Conservation (phyloP, 2,113 vertebrate genomes). For the Bos indicus region DNA sequence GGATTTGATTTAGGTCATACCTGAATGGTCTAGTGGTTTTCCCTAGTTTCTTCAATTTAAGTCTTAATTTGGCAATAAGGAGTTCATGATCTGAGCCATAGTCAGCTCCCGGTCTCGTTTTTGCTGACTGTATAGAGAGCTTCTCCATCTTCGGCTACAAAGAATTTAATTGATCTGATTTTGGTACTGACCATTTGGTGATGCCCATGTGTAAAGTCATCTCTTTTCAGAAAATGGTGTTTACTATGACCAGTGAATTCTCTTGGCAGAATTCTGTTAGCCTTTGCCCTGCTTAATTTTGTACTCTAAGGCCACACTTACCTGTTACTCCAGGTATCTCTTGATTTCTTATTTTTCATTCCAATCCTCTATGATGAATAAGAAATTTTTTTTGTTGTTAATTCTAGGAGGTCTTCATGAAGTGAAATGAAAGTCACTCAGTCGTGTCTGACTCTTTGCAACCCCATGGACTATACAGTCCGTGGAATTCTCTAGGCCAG, state of each 20-base stretch:
- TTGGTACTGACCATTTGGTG: neutral
- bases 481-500: neutral
- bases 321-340: neutral
- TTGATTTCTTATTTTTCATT: neutral
- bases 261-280: neutral
- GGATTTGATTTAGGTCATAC: neutral
- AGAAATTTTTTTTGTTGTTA: neutral
- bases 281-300: neutral
- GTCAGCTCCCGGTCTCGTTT: neutral
- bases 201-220: neutral
- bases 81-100: neutral
- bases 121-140: neutral
- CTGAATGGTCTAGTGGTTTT: neutral
- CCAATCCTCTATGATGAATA: neutral
- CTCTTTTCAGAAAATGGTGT: neutral
- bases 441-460: neutral
- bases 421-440: neutral
- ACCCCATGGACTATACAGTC: neutral
- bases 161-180: neutral
- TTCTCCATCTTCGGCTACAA: neutral
- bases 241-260: neutral
- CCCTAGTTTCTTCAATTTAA: neutral
- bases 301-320: neutral
- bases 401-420: neutral
- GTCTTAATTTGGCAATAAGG: neutral